Conservation (phyloP, 2,113 vertebrate species). For the Ascaphus truei region DNA sequence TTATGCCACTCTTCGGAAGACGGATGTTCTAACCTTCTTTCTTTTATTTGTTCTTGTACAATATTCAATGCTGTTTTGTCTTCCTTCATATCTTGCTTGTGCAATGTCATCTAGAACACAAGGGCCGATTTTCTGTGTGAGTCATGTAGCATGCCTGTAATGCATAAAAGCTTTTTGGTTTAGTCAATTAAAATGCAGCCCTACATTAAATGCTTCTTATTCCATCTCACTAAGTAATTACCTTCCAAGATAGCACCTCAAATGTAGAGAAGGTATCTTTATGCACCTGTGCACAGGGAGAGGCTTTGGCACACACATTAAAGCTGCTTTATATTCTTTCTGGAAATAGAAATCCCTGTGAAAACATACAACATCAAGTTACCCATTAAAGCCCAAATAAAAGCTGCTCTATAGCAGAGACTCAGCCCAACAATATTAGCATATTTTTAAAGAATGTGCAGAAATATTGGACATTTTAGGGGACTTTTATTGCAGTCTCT, state of each 20-base stretch:
- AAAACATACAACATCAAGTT: neutral
- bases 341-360: no score
- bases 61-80: constrained; percentile 19
- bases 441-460: no score
- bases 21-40: neutral
- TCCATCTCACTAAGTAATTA: constrained; percentile 21
- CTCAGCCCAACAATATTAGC: neutral
- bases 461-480: no score
- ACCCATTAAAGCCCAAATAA: neutral
- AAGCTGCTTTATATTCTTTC: no score
- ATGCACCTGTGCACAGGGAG: no score
- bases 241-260: no score
- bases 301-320: no score
- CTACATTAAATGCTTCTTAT: constrained; percentile 13
- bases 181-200: constrained; percentile 6
- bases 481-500: no score
- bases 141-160: neutral
- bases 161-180: neutral
- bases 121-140: constrained; percentile 8
- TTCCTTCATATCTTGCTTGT: neutral
- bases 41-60: neutral
- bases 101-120: constrained; percentile 7
- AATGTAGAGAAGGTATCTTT: no score
- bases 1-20: neutral
- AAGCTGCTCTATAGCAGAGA: no score